Base-by-base conservation (phyloP, 2,113 vertebrate species). In the Acanthochromis polyacanthus region DNA sequence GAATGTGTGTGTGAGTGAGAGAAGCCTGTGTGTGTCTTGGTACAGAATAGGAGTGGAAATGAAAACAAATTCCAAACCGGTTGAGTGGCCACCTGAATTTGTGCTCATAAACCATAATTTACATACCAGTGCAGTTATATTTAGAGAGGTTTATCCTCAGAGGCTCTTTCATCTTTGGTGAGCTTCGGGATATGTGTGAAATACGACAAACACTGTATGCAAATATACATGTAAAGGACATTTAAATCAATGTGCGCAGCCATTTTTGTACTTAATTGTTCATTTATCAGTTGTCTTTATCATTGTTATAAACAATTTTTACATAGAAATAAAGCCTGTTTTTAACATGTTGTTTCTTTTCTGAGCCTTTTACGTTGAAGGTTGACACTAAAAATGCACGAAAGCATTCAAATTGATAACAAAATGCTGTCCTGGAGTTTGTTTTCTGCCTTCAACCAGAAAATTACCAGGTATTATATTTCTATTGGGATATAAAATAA, bases 261-360 rank as follows among this genome's bases (percentile, higher is more conserved):
- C 28, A n/a, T 17, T 55, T 69, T 38, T 78, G 20, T 56, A 20
- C 12, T 20, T 19, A 8, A 15, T 19, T 63, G 22, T 25, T 48
- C 32, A 57, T 38, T 32, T 20, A 59, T 46, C 4, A 40, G 1
- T 4, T 75, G 22, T 69, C 25, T 62, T 66, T 28, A 48, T 5
- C 3, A 5, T 25, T 82, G 75, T 70, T 78, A 80, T 62, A 64
- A 66, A 19, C 16, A 17, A 14, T 51, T 70, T 70, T 68, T n/a
- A 61, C 6, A n/a, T 19, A 38, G 30, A 45, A 60, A 64, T 20
- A 46, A 74, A 83, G 20, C 0, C 1, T 16, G 16, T 46, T 70
- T 30, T 77, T 60, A 22, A 67, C 22, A 11, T 19, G 19, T 58
- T 45, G 55, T 72, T 14, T 72, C 11, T 43, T 66, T 46, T 51